These are phyloP conservation scores for Drosophila limbata DNA, from an alignment of 2,888 invertebrate genomes.

Conservation along the genomic window DNA sequence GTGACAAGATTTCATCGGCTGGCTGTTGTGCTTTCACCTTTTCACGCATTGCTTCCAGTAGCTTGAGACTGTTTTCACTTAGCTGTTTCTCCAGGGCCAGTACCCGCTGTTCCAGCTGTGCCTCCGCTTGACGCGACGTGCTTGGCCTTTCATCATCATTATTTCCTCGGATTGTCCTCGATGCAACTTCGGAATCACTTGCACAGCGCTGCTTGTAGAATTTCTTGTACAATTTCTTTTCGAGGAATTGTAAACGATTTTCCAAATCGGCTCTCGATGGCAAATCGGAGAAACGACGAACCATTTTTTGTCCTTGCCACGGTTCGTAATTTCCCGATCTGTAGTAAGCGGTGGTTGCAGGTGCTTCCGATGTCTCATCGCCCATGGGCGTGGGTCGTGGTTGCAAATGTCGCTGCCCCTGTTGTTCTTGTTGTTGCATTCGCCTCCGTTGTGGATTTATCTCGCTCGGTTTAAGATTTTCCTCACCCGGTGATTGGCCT, in stretches of 20 bases:
- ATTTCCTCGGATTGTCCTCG: constrained; percentile 41
- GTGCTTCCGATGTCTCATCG: constrained; percentile 84
- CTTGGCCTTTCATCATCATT: constrained; percentile 62
- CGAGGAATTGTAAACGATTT: constrained; percentile 82
- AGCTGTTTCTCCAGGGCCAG: constrained; percentile 81
- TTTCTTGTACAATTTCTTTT: constrained; percentile 82
- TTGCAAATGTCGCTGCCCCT: constrained; percentile 32
- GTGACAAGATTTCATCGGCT: constrained; percentile 38
- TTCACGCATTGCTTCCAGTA: constrained; percentile 70
- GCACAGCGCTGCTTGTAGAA: constrained; percentile 84
- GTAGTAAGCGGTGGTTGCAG: constrained; percentile 83
- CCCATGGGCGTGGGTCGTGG: constrained; percentile 68
- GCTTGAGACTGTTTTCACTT: constrained; percentile 77
- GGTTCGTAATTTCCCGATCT: constrained; percentile 82
- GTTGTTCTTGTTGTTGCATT: constrained; percentile 24
- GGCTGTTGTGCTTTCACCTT: constrained; percentile 30
- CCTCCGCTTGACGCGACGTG: constrained; percentile 68
- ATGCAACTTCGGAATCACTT: constrained; percentile 85
- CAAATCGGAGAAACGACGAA: constrained; percentile 84
- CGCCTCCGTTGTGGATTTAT: constrained; percentile 72
- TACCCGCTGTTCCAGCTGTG: constrained; percentile 76
- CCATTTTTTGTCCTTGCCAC: constrained; percentile 72
- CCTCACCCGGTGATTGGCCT: constrained; percentile 61
- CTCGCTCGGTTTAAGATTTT: constrained; percentile 77
- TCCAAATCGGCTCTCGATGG: constrained; percentile 84